Conservation (phyloP, 2,113 vertebrate species). For the Stictonetta naevosa region DNA sequence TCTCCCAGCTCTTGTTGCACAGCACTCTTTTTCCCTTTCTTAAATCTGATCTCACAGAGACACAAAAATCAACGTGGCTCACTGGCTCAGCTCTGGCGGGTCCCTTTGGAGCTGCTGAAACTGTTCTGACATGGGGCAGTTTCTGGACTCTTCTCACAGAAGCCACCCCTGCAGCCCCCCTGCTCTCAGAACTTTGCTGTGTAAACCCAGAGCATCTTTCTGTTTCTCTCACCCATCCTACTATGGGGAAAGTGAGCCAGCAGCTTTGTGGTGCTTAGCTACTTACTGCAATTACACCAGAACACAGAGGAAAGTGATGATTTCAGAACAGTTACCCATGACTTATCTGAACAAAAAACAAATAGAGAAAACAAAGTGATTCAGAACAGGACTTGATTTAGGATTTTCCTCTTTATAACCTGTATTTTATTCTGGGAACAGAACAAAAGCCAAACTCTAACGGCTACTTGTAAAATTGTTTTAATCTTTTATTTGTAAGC, state of each 20-base stretch:
- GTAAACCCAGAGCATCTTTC: not conserved
- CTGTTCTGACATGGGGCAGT: no score
- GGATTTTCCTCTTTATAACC: not conserved
- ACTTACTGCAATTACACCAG: not conserved
- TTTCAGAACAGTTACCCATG: not conserved
- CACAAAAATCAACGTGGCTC: no score
- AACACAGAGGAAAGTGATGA: not conserved
- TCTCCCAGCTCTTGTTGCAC: no score
- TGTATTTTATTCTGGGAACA: not conserved
- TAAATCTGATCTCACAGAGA: no score
- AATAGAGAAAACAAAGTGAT: not conserved
- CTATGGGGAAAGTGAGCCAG: not conserved
- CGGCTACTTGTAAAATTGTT: not conserved
- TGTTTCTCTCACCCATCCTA: not conserved
- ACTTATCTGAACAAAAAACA: not conserved
- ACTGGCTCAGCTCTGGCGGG: no score
- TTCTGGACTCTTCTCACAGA: no score
- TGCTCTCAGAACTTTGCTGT: no score
- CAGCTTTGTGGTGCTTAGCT: not conserved
- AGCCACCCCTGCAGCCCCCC: no score
- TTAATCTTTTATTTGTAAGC: not conserved
- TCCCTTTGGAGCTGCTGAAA: no score
- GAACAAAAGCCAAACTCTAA: not conserved
- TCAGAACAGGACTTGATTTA: not conserved
- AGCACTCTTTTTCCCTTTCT: no score